phyloP scores from a whole-genome alignment of 2,888 invertebrate species.

The Cheilosia urbana region DNA sequence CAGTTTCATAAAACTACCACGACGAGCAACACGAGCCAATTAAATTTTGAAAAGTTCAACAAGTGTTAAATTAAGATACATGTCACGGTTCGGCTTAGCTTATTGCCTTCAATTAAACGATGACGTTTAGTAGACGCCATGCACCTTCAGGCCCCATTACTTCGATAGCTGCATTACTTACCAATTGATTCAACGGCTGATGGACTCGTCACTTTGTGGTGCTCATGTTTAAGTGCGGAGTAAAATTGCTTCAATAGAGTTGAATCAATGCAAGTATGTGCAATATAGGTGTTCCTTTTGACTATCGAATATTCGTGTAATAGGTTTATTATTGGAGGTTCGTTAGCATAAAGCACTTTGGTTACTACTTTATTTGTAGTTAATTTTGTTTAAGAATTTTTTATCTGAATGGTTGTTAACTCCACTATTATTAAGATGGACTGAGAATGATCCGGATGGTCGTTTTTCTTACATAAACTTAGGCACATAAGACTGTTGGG shows the following conservation, averaged over 20 bases:
- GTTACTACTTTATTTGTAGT: too few species aligned
- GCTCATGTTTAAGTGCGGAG: background rate
- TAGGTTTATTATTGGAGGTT: too few species aligned
- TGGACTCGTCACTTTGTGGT: constrained; percentile 30
- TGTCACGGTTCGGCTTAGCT: constrained; percentile 58
- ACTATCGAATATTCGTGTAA: too few species aligned
- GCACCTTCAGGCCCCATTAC: constrained; percentile 35
- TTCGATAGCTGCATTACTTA: constrained; percentile 11
- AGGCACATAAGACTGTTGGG: too few species aligned
- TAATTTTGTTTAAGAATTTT: too few species aligned
- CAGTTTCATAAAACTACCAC: constrained; percentile 34
- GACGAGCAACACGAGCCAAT: constrained; percentile 64
- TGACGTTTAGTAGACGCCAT: constrained; percentile 64
- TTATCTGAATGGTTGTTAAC: too few species aligned
- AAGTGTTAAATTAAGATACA: constrained; percentile 72
- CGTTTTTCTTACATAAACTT: too few species aligned
- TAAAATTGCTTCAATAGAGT: background rate
- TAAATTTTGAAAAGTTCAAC: constrained; percentile 74
- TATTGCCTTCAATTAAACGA: constrained; percentile 58
- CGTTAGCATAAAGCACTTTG: too few species aligned
- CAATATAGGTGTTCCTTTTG: too few species aligned
- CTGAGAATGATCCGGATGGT: too few species aligned
- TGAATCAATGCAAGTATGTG: too few species aligned
- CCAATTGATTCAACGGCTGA: constrained; percentile 22
- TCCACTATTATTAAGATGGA: too few species aligned